Evolutionary conservation across 2,888 invertebrate genomes (phyloP), one percentile per base, ranked within the genome.

Genomic region (Eristalinus sepulchralis): DNA sequence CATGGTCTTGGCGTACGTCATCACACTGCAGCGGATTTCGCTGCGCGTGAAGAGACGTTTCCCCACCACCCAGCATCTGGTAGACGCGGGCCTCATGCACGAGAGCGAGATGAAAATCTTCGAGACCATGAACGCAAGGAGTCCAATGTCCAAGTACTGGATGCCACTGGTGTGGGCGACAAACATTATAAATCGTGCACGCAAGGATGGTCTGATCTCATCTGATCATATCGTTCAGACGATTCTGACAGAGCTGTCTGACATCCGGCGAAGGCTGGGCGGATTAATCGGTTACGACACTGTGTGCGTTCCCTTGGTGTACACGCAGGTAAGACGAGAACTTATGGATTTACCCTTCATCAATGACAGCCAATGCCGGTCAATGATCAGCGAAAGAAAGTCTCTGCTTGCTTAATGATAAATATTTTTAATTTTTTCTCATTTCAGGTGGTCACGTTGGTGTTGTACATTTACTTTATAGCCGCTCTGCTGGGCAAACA

Each of bases 161-260:
- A 97, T 98, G 96, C 98, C 98, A 0, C 93, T 97, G 70, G 97
- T 97, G 17, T 98, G 98, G 98, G 97, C 97, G 57, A 97, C 97
- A 5, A 97, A 97, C 91, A 97, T 98, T 88, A 97, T 98, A 88
- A 97, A 97, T 92, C 94, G 97, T 78, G 97, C 97, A 4, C 93
- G 97, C 82, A 96, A 96, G 90, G 97, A 98, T 90, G 95, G 96
- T 0, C 93, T 97, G 76, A 97, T 97, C 88, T 94, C 95, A 64
- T 97, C 96, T 89, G 98, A 98, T 92, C 98, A 98, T 90, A 97
- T 98, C 88, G 97, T 98, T 10, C 97, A 98, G 93, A 98, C 98
- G 1, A 94, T 98, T 86, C 94, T 98, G 75, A 96, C 96, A 88
- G 98, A 98, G 92, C 94, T 98, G 75, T 98, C 98, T 4, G 97